A percentile compares a stretch with the other conserved stretches of the same genome.
These are phyloP conservation scores for Melanocharis versteri DNA, from an alignment of 2,113 vertebrate genomes.

Conservation along the genomic window DNA sequence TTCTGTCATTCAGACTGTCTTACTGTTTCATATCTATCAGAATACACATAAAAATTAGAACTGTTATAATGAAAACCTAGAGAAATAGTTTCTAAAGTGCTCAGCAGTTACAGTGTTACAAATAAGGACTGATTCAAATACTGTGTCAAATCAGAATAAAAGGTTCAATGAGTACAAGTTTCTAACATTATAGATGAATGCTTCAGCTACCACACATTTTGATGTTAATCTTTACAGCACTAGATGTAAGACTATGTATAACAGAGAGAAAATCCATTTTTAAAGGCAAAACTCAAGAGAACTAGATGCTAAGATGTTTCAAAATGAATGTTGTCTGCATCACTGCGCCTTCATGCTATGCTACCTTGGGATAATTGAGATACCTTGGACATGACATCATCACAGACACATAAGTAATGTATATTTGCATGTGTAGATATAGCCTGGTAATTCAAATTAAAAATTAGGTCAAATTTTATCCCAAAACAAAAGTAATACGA, in stretches of 20 bases:
- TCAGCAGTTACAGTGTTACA: background rate
- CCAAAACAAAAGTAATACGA: background rate
- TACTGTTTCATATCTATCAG: background rate
- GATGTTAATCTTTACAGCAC: background rate
- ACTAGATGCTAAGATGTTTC: background rate
- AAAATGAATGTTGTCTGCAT: background rate
- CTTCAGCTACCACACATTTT: background rate
- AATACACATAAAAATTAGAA: background rate
- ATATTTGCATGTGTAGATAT: background rate
- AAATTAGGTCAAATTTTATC: background rate
- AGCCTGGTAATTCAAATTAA: background rate
- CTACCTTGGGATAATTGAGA: background rate
- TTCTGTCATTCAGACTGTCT: background rate
- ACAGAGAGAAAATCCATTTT: background rate
- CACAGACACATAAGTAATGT: background rate
- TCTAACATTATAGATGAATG: background rate
- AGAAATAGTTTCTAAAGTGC: background rate
- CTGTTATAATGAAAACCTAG: background rate
- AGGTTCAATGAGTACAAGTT: accelerated
- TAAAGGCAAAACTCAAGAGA: background rate
- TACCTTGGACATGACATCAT: background rate
- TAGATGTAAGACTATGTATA: background rate
- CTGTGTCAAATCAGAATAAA: background rate
- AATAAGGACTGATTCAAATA: background rate
- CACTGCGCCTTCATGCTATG: background rate